Percentiles rank a stretch among this genome's conserved stretches.
Evolutionary conservation across 2,113 vertebrate genomes (phyloP).

Genomic region (Leiothrix lutea): DNA sequence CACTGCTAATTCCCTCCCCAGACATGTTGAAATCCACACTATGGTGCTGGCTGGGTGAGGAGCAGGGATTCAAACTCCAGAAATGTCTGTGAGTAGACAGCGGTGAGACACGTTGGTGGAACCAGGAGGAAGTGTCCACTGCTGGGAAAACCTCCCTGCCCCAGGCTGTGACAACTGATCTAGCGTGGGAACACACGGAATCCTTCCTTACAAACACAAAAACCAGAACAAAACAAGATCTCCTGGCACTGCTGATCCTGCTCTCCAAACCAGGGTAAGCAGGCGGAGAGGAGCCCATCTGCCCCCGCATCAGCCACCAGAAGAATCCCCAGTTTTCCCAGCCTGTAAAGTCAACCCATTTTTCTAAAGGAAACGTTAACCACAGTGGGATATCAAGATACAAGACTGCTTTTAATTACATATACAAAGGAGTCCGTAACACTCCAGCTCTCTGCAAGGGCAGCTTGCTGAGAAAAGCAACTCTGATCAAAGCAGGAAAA

Average conservation of each 20-base stretch:
- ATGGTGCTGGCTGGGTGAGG: fast-evolving
- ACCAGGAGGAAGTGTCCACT: background rate
- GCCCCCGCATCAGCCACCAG: background rate
- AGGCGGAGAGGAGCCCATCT: background rate
- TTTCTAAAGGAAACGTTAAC: background rate
- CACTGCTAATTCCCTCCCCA: background rate
- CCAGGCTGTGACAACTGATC: background rate
- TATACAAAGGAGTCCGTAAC: background rate
- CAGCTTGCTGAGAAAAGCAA: constrained; percentile 33
- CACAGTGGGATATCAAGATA: background rate
- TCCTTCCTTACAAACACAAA: background rate
- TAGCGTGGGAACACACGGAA: background rate
- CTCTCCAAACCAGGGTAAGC: background rate
- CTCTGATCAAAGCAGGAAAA: constrained; percentile 23
- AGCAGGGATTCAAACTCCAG: background rate
- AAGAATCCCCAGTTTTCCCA: background rate
- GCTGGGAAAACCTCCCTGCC: background rate
- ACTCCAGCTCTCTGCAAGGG: background rate
- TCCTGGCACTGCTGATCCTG: background rate
- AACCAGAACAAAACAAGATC: background rate
- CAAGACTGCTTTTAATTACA: constrained; percentile 30
- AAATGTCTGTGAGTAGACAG: background rate
- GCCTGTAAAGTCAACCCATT: background rate
- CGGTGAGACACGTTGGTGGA: fast-evolving
- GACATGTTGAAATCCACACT: background rate